Conservation (phyloP, 37 sponge, comb jelly and placozoan species). For the Tethya wilhelma region DNA sequence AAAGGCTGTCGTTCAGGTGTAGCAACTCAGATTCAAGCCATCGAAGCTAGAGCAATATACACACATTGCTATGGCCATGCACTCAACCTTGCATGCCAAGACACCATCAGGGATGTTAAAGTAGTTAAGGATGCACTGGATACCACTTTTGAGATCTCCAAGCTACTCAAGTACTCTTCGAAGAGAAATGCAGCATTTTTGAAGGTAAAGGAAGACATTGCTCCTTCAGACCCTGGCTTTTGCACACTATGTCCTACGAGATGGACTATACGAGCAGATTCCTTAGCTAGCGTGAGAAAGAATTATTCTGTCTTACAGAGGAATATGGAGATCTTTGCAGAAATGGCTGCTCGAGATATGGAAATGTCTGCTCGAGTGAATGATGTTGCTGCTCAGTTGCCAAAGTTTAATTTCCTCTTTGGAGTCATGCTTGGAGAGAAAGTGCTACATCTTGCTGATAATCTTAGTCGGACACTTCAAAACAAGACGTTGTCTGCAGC, state of each 20-base stretch:
- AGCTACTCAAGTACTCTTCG: slow-evolving; percentile 72
- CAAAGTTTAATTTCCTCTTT: slow-evolving; percentile 33
- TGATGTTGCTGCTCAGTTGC: slow-evolving; percentile 49
- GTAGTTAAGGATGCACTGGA: slow-evolving; percentile 62
- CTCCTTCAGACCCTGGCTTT: slow-evolving; percentile 32
- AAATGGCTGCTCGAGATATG: slow-evolving; percentile 28
- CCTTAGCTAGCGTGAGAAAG: slow-evolving; percentile 34
- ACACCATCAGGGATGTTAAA: slow-evolving; percentile 52
- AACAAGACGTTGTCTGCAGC: slow-evolving; percentile 44
- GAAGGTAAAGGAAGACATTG: slow-evolving; percentile 26
- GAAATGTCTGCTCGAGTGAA: slow-evolving; percentile 30
- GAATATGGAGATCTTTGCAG: slow-evolving; percentile 43
- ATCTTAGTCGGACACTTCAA: slow-evolving; percentile 63
- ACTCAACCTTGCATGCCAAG: slow-evolving; percentile 66
- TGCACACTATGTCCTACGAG: slow-evolving; percentile 58
- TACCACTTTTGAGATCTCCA: slow-evolving; percentile 57
- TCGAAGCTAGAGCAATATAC: slow-evolving; percentile 54
- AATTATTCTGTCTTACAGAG: slow-evolving; percentile 53
- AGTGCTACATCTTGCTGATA: slow-evolving; percentile 54
- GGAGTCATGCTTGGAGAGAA: slow-evolving; percentile 58
- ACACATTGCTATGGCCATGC: slow-evolving; percentile 68
- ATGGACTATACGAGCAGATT: slow-evolving; percentile 58
- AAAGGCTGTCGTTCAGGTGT: slow-evolving; percentile 46
- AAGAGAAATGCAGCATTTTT: slow-evolving; percentile 63
- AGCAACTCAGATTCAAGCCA: slow-evolving; percentile 32